phyloP scores from a whole-genome alignment of 2,888 invertebrate genomes.

The Cantharis flavilabris region DNA sequence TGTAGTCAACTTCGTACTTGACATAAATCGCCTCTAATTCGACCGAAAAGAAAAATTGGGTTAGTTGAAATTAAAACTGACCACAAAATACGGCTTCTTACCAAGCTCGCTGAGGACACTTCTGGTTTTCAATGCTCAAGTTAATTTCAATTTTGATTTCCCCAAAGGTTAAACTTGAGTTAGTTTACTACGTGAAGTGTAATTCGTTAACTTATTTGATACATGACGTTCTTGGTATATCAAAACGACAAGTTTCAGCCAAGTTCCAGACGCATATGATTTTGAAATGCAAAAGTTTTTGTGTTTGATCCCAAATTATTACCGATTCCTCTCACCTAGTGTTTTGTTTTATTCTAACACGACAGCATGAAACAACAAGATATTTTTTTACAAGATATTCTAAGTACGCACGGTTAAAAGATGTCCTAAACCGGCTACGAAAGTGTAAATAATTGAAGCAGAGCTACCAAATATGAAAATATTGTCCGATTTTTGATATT shows the following conservation, averaged over 20 bases:
- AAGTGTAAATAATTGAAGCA: too few species aligned
- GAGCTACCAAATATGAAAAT: too few species aligned
- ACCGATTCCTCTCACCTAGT: neutral
- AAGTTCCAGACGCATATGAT: neutral
- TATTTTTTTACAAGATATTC: too few species aligned
- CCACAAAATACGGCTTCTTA: neutral
- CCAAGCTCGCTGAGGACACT: neutral
- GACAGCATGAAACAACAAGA: too few species aligned
- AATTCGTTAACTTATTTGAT: neutral
- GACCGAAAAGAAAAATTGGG: neutral
- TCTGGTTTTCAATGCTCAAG: neutral
- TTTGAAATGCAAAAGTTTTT: neutral
- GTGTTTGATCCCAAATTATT: neutral
- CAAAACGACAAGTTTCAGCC: neutral
- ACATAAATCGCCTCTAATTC: neutral
- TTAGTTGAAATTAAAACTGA: neutral
- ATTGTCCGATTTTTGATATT: too few species aligned
- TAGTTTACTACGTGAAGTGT: neutral
- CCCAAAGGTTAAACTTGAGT: neutral
- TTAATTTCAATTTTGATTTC: neutral
- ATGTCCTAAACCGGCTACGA: too few species aligned
- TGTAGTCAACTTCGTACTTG: neutral
- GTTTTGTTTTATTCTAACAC: too few species aligned
- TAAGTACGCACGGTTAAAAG: too few species aligned
- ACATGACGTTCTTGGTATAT: neutral